A percentile compares a stretch with the other conserved stretches of the same genome.
Evolutionary conservation across 1,140 invertebrate species (phyloP).

Genomic region (Ctenoplectra terminalis): DNA sequence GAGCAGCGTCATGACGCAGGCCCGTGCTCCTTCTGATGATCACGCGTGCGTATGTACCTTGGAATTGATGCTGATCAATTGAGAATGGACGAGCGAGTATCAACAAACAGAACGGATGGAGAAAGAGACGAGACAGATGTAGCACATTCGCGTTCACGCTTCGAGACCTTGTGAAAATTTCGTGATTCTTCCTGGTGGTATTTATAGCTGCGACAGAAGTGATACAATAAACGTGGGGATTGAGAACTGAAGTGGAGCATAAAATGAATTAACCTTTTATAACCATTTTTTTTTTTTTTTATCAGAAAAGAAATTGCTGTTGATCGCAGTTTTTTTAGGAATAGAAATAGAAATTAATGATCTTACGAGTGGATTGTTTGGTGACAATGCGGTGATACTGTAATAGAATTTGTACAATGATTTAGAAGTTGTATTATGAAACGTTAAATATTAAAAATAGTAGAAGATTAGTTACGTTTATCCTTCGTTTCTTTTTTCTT

Average conservation of each 20-base stretch:
- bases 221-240: not conserved
- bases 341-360: too few relatives aligned
- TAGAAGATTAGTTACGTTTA: not conserved
- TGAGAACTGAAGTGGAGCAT: not conserved
- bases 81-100: conserved; percentile 26
- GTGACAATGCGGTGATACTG: too few relatives aligned
- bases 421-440: too few relatives aligned
- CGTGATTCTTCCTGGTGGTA: not conserved
- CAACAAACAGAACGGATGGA: conserved; percentile 1
- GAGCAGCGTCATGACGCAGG: conserved; percentile 36
- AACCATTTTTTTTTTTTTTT: not conserved
- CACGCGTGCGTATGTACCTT: conserved; percentile 36
- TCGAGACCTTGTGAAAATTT: not conserved
- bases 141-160: too few relatives aligned
- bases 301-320: not conserved
- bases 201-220: not conserved
- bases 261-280: too few relatives aligned
- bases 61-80: conserved; percentile 54
- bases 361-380: too few relatives aligned
- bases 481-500: not conserved
- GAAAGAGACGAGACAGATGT: not conserved
- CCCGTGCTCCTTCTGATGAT: conserved; percentile 29
- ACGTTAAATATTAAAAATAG: too few relatives aligned
- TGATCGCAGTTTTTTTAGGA: not conserved
- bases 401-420: too few relatives aligned